Base-by-base conservation (phyloP, 2,888 invertebrate genomes). In the Hermaeophaga mercurialis region DNA sequence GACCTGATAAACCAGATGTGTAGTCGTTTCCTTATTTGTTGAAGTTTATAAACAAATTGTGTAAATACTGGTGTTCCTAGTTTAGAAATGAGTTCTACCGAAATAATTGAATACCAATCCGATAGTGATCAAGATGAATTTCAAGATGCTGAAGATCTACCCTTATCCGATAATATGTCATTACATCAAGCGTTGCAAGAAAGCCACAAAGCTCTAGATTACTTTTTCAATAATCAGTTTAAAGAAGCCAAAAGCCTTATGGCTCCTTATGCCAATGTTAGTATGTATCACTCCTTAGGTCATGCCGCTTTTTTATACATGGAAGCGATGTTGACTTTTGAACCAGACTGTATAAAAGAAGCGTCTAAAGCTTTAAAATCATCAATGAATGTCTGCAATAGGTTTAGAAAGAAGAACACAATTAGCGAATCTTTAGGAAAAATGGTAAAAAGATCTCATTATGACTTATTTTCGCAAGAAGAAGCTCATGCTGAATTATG, bases 401-500 rank as follows among this genome's bases (percentile, higher is more conserved):
- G 83, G 47, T 83, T 83, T 63, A 80, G 90, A 28, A 84, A 84
- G 67, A 88, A 86, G 70, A 85, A 80, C 53, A 86, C 89, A 0
- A 79, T 94, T 28, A 85, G 90, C 0, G 89, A 91, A 71, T 87
- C 89, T 15, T 80, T 95, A 57, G 90, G 91, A n/a, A 90, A 90
- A 72, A 89, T 92, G 70, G 86, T 84, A 68, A 87, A 84, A 78
- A 85, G 87, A 81, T 82, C 85, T 1, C 90, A 92, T 75, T 94
- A 90, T 70, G 85, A 88, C 65, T 78, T 81, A 18, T 90, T 89
- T 66, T 87, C 91, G 1, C 89, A 88, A 78, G 77, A 86, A 72
- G 94, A 96, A 79, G 88, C 93, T 12, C 97, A 98, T 79, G 96
- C 97, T 0, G 97, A 98, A 74, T 80, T 98, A 28, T 96, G 96